phyloP scores from a whole-genome alignment of 2,113 vertebrate species.

The Rattus norvegicus region GRCr8 NC_086019.1:158923501-158924000 shows the following conservation, averaged over 20 bases:
- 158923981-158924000: constrained; percentile 60
- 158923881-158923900: constrained; percentile 72
- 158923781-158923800: constrained; percentile 43
- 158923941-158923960: constrained; percentile 77
- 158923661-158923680: not conserved
- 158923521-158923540: not conserved
- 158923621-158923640: not conserved
- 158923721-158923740: not conserved
- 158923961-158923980: constrained; percentile 62
- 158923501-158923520: not conserved
- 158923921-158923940: constrained; percentile 79
- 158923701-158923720: constrained; percentile 12
- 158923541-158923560: not conserved
- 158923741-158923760: constrained; percentile 14
- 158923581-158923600: not conserved
- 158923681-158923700: not conserved
- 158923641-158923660: not conserved
- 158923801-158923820: constrained; percentile 42
- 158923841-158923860: constrained; percentile 73
- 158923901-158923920: constrained; percentile 70
- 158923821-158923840: constrained; percentile 66
- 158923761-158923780: constrained; percentile 21
- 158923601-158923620: not conserved
- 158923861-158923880: constrained; percentile 57
- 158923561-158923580: not conserved